Evolutionary conservation across 2,797 vertebrate species (phyloP).

Genomic region (Notoglanidium macrostoma): DNA sequence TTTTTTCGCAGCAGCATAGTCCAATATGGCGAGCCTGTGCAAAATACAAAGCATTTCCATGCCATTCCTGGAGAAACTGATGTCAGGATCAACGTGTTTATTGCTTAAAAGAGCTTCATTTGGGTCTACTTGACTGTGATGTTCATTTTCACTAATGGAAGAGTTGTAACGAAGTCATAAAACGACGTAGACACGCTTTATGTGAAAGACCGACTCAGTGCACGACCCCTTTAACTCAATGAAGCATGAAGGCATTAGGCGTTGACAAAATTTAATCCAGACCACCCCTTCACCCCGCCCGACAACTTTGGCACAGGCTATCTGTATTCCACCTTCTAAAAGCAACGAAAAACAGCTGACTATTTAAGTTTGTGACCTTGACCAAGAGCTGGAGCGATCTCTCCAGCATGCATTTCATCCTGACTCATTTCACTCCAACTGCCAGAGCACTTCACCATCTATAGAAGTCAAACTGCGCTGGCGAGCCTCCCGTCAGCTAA

Average conservation of each 20-base stretch:
- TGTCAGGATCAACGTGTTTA: neutral
- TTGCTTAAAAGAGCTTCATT: neutral
- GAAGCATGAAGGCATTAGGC: neutral
- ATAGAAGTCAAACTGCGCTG: conserved; percentile 91
- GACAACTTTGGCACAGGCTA: conserved; percentile 7
- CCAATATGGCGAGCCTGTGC: no score
- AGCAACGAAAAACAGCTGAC: conserved; percentile 78
- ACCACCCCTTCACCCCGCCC: neutral
- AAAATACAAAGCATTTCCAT: neutral
- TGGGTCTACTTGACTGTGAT: no score
- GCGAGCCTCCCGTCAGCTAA: conserved; percentile 80
- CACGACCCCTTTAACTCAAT: neutral
- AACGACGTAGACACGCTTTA: no score
- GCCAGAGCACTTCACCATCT: conserved; percentile 93
- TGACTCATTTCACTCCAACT: conserved; percentile 86
- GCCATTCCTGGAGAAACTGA: neutral
- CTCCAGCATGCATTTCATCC: conserved; percentile 85
- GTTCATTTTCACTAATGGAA: neutral
- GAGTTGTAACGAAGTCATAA: neutral
- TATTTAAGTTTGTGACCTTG: conserved; percentile 90
- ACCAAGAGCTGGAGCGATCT: conserved; percentile 77
- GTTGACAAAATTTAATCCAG: neutral
- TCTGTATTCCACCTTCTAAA: conserved; percentile 50
- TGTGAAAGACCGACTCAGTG: neutral
- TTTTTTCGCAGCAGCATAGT: neutral